Conservation (phyloP, 53 echinoderm and acorn worm genomes). For the Zoroaster sp. region DNA sequence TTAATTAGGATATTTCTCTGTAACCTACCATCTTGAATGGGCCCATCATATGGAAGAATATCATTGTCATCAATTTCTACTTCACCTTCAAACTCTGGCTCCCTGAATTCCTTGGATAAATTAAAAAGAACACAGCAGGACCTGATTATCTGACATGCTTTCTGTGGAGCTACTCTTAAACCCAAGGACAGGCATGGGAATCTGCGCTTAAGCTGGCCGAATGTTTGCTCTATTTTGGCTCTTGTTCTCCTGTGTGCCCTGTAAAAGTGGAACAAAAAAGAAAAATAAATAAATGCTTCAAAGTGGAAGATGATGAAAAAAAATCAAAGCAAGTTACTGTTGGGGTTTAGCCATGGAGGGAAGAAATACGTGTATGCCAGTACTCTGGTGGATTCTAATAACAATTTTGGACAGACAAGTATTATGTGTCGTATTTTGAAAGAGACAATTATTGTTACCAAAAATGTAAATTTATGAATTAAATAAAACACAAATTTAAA, state of each 20-base stretch:
- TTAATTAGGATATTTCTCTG: not conserved
- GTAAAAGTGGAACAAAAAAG: not conserved
- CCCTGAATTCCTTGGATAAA: not conserved
- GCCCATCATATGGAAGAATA: not conserved
- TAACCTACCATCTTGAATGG: not conserved
- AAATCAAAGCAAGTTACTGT: too few species aligned
- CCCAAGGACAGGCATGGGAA: conserved; percentile 30
- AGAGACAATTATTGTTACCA: too few species aligned
- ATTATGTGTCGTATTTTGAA: too few species aligned
- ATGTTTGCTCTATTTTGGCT: conserved; percentile 3
- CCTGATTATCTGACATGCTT: conserved; percentile 2
- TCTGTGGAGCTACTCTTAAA: not conserved
- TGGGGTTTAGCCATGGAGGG: too few species aligned
- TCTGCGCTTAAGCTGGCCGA: conserved; percentile 20
- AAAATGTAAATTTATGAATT: too few species aligned
- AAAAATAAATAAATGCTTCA: too few species aligned
- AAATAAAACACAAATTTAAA: not conserved
- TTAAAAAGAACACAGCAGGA: not conserved
- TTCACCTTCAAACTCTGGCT: not conserved
- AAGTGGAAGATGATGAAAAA: too few species aligned
- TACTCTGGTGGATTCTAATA: too few species aligned
- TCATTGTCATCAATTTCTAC: not conserved
- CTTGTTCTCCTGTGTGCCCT: conserved; percentile 22
- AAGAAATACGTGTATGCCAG: too few species aligned
- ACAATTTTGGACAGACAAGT: too few species aligned